Conservation (phyloP, 1,140 invertebrate genomes). For the Brachionus angularis region DNA sequence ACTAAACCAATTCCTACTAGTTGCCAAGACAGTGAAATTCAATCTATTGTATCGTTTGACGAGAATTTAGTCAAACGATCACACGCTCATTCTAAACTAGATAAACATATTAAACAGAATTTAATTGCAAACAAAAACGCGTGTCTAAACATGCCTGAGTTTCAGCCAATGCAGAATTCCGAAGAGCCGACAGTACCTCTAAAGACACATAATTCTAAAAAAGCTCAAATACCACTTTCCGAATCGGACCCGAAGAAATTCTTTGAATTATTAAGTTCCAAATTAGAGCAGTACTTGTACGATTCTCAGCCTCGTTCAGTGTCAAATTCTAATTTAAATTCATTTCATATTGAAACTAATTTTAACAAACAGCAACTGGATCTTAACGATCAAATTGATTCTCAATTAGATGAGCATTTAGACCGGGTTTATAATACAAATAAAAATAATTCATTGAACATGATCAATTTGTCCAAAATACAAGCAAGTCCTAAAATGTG, state of each 20-base stretch:
- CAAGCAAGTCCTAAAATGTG: slow-evolving; percentile 35
- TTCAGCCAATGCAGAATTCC: neutral
- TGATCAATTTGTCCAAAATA: neutral
- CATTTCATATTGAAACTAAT: too few relatives aligned
- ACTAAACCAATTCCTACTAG: slow-evolving; percentile 12
- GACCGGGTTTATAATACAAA: neutral
- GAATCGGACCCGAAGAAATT: slow-evolving; percentile 33
- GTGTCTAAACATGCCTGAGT: neutral
- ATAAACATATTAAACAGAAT: slow-evolving; percentile 26
- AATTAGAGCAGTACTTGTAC: too few relatives aligned
- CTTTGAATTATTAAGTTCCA: neutral
- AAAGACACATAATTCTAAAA: neutral
- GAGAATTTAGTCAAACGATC: too few relatives aligned
- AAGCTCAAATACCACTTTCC: neutral
- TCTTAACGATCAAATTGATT: neutral
- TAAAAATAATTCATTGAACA: neutral
- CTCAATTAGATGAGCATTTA: slow-evolving; percentile 16
- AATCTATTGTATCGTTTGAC: neutral
- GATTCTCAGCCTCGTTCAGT: neutral
- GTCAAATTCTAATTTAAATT: slow-evolving; percentile 13
- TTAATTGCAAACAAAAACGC: slow-evolving; percentile 26
- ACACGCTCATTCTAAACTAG: slow-evolving; percentile 1
- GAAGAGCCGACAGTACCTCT: slow-evolving; percentile 1
- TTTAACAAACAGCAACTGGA: too few relatives aligned
- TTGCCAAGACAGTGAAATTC: slow-evolving; percentile 28